A percentile compares a stretch with the other conserved stretches of the same genome.
Evolutionary conservation across 1,140 invertebrate species (phyloP).

Genomic region (Caenorhabditis tropicalis): DNA sequence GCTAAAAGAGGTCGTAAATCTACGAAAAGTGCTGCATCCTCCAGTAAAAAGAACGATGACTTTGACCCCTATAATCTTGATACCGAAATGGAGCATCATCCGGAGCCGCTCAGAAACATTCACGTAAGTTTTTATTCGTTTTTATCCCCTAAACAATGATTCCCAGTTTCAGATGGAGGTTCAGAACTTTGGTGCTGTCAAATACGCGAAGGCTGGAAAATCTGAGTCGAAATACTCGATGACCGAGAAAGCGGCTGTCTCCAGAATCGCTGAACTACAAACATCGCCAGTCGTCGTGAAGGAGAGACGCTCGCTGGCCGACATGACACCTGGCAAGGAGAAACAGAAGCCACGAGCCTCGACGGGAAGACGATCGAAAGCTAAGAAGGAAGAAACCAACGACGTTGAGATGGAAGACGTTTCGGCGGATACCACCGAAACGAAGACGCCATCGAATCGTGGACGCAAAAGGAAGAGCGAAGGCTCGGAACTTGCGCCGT

Average conservation of each 20-base stretch:
- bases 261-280: conserved; percentile 43
- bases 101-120: conserved; percentile 66
- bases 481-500: background rate
- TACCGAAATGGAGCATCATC: conserved; percentile 62
- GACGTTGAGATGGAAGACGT: conserved; percentile 12
- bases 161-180: conserved; percentile 54
- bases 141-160: background rate
- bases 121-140: conserved; percentile 16
- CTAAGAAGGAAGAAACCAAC: background rate
- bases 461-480: background rate
- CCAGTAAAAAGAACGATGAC: conserved; percentile 31
- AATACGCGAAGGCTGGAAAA: background rate
- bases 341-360: background rate
- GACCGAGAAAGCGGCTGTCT: conserved; percentile 51
- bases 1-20: conserved; percentile 14
- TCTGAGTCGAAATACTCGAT: conserved; percentile 36
- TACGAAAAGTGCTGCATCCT: background rate
- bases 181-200: conserved; percentile 1
- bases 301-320: conserved; percentile 22
- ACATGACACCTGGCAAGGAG: conserved; percentile 41
- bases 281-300: background rate
- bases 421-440: background rate
- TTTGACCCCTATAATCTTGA: conserved; percentile 66
- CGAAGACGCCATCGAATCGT: background rate
- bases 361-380: background rate